Percentiles rank a stretch among this genome's conserved stretches.
Evolutionary conservation across 2,113 vertebrate species (phyloP).

Genomic region (Ceuthmochares aereus): DNA sequence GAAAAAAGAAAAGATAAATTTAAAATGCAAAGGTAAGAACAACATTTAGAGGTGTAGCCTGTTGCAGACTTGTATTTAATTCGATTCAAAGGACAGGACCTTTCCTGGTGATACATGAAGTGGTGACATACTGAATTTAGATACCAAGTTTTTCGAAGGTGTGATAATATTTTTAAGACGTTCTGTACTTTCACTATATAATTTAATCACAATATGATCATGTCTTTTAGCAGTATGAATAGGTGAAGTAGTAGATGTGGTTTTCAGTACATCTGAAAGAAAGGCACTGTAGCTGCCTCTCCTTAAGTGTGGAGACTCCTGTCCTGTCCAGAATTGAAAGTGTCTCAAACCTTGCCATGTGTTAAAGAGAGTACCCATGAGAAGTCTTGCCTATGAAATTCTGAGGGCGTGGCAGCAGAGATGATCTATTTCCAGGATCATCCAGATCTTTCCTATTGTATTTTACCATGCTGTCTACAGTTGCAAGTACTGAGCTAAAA

Average conservation of each 20-base stretch:
- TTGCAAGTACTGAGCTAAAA: neutral
- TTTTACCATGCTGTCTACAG: neutral
- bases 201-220: neutral
- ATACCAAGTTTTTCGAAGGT: neutral
- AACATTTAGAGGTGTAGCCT: neutral
- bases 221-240: neutral
- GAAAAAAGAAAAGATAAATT: neutral
- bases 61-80: neutral
- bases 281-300: neutral
- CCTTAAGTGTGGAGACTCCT: accelerated
- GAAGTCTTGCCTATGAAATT: neutral
- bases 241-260: neutral
- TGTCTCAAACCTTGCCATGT: neutral
- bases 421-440: neutral
- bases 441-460: neutral
- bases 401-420: neutral
- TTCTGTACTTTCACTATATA: neutral
- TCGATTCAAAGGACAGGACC: neutral
- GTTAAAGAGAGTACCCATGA: neutral
- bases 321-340: neutral
- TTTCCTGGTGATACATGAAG: neutral
- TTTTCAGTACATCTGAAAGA: neutral
- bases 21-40: neutral
- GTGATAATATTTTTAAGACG: neutral
- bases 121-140: neutral